Percentiles rank a stretch among this genome's conserved stretches.
Conservation (phyloP, 2,888 invertebrate species). For the Trissonchulus latispiculum region DNA sequence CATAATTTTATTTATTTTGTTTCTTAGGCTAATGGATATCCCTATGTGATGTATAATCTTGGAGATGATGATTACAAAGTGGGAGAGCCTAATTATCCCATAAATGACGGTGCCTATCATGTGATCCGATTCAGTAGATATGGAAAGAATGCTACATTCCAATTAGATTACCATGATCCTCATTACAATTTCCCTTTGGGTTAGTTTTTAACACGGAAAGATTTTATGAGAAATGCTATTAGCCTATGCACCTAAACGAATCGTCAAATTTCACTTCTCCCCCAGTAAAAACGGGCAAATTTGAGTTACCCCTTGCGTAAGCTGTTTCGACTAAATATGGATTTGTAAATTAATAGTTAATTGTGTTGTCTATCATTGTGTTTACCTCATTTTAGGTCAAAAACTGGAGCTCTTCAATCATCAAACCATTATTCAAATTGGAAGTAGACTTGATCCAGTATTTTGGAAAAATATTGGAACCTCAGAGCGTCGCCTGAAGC, state of each 20-base stretch:
- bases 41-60: conserved; percentile 86
- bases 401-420: conserved; percentile 79
- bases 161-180: conserved; percentile 75
- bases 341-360: too few species aligned
- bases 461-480: too few species aligned
- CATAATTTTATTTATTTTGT: too few species aligned
- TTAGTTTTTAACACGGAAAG: too few species aligned
- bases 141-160: conserved; percentile 78
- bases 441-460: conserved; percentile 61
- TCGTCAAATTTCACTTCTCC: too few species aligned
- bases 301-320: too few species aligned
- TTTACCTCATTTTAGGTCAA: too few species aligned
- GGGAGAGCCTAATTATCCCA: conserved; percentile 69
- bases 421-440: conserved; percentile 75
- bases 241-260: too few species aligned
- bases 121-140: conserved; percentile 76
- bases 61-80: conserved; percentile 81
- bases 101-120: conserved; percentile 87
- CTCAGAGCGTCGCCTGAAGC: neutral
- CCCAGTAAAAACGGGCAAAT: too few species aligned
- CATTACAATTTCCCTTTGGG: conserved; percentile 19
- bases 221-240: too few species aligned
- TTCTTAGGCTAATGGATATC: conserved; percentile 85
- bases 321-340: too few species aligned
- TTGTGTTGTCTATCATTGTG: too few species aligned